These are phyloP conservation scores for Scaptomyza caliginosa DNA, from an alignment of 2,888 invertebrate genomes.

Conservation along the genomic window DNA sequence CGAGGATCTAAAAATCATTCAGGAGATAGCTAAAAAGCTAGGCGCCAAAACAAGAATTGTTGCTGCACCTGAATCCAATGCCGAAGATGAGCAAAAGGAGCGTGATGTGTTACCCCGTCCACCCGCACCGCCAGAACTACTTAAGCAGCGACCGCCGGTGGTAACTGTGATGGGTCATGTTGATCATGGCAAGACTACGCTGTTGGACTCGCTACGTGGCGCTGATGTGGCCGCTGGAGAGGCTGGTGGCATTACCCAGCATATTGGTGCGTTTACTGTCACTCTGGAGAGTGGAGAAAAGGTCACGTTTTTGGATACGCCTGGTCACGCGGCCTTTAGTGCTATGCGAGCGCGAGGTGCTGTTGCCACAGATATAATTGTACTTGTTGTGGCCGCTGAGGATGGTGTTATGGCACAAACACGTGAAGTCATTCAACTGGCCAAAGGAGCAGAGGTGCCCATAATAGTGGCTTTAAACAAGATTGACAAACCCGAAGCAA, in stretches of 20 bases:
- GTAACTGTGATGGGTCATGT: constrained; percentile 99
- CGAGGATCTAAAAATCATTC: constrained; percentile 87
- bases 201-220: constrained; percentile 94
- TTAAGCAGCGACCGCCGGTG: constrained; percentile 93
- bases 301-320: constrained; percentile 98
- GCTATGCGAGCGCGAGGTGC: constrained; percentile 98
- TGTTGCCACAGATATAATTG: constrained; percentile 95
- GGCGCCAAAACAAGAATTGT: constrained; percentile 87
- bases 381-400: constrained; percentile 98
- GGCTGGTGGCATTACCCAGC: constrained; percentile 99
- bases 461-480: constrained; percentile 99
- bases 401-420: constrained; percentile 99
- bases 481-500: constrained; percentile 95
- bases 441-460: constrained; percentile 93
- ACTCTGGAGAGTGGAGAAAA: constrained; percentile 88
- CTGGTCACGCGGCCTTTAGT: constrained; percentile 98
- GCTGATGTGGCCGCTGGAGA: constrained; percentile 95
- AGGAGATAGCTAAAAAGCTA: constrained; percentile 88
- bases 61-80: constrained; percentile 81
- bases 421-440: constrained; percentile 94
- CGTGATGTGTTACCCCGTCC: constrained; percentile 87
- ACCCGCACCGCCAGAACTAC: constrained; percentile 87
- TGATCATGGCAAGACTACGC: constrained; percentile 99
- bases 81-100: constrained; percentile 79
- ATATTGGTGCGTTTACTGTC: constrained; percentile 98